Conservation (phyloP, 2,113 vertebrate species). For the Bubo scandiacus region DNA sequence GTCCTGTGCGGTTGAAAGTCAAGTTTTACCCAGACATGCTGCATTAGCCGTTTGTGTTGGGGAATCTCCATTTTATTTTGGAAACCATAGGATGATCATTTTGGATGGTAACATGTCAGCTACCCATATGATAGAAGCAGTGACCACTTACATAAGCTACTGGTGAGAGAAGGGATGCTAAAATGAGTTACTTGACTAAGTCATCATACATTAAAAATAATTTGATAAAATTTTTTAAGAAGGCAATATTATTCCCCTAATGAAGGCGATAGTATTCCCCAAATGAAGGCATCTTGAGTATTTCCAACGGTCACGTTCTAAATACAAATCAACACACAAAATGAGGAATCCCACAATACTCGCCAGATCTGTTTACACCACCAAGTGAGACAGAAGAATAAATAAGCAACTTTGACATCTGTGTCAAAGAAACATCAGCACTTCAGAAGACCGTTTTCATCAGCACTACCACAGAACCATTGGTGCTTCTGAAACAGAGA, state of each 20-base stretch:
- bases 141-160: not conserved
- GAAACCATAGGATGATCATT: fast-evolving
- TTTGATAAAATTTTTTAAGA: not conserved
- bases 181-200: not conserved
- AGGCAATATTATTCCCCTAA: not conserved
- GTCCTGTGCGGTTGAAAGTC: not conserved
- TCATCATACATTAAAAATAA: not conserved
- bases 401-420: not conserved
- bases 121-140: not conserved
- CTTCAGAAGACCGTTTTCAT: not conserved
- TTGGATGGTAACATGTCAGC: not conserved
- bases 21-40: not conserved
- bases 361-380: not conserved
- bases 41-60: not conserved
- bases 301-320: not conserved
- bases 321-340: not conserved
- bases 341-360: not conserved
- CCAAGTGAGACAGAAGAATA: not conserved
- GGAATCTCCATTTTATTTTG: not conserved
- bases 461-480: not conserved
- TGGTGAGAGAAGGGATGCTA: not conserved
- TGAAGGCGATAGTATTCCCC: not conserved
- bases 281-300: not conserved
- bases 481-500: not conserved
- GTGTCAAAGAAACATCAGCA: not conserved